Evolutionary conservation across 2,797 vertebrate species (phyloP).

Genomic region (Oryzias sinensis): DNA sequence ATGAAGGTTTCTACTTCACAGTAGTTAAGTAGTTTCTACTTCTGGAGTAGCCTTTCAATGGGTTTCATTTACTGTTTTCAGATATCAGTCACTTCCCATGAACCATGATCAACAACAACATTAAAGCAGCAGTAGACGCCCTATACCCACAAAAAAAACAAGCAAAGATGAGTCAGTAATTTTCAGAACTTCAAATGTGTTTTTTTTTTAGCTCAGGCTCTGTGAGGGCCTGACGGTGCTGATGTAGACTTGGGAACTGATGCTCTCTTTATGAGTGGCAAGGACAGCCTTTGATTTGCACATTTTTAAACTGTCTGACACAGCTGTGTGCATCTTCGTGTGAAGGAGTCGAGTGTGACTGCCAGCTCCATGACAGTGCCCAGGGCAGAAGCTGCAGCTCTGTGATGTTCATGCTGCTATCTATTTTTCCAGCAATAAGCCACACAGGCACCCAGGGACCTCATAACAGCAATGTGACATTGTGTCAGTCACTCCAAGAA

Average conservation of each 20-base stretch:
- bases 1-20: too few species aligned
- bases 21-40: too few species aligned
- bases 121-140: too few species aligned
- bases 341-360: slow-evolving; percentile 1
- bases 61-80: too few species aligned
- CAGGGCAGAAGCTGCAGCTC: slow-evolving; percentile 27
- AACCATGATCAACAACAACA: too few species aligned
- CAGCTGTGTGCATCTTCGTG: slow-evolving; percentile 2
- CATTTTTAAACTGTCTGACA: not conserved
- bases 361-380: slow-evolving; percentile 17
- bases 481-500: slow-evolving; percentile 66
- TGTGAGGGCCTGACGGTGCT: too few species aligned
- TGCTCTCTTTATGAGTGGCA: not conserved
- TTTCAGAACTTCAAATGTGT: not conserved
- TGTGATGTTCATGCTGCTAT: slow-evolving; percentile 41
- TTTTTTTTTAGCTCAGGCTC: too few species aligned
- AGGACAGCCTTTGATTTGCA: not conserved
- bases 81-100: too few species aligned
- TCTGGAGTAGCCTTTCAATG: too few species aligned
- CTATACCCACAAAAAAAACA: too few species aligned
- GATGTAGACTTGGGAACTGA: not conserved
- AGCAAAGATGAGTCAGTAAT: too few species aligned
- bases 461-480: slow-evolving; percentile 52
- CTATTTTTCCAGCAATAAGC: slow-evolving; percentile 14
- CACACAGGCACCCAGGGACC: slow-evolving; percentile 29